A percentile compares a stretch with the other conserved stretches of the same genome.
These are phyloP conservation scores for Hemitrygon akajei DNA, from an alignment of 2,797 vertebrate species.

Conservation along the genomic window DNA sequence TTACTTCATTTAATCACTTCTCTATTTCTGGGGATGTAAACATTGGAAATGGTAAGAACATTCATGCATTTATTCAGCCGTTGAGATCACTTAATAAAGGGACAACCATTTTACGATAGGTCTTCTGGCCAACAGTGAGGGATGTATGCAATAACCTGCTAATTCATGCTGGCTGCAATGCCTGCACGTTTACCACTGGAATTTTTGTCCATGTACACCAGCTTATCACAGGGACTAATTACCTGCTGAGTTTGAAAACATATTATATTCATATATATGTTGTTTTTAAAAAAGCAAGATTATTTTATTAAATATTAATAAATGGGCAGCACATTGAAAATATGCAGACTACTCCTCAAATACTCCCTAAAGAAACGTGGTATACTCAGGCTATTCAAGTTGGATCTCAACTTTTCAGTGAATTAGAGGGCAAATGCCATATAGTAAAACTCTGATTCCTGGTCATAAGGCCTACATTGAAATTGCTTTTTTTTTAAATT, in stretches of 20 bases:
- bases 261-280: not conserved
- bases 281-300: not conserved
- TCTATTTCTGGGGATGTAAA: not conserved
- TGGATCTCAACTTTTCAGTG: not conserved
- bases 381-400: not conserved
- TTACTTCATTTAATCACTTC: not conserved
- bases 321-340: not conserved
- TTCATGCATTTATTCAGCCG: not conserved
- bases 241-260: not conserved
- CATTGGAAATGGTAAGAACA: not conserved
- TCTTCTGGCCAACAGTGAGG: not conserved
- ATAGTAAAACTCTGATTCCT: not conserved
- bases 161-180: not conserved
- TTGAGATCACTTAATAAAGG: not conserved
- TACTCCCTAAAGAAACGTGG: not conserved
- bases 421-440: not conserved
- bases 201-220: not conserved
- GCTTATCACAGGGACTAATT: not conserved
- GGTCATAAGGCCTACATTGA: not conserved
- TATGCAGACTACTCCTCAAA: not conserved
- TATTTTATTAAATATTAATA: not conserved
- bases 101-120: not conserved
- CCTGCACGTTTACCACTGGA: not conserved
- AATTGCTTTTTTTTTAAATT: not conserved
- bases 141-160: not conserved